Conservation (phyloP, 2,113 vertebrate genomes). For the Sinocyclocheilus anophthalmus region DNA sequence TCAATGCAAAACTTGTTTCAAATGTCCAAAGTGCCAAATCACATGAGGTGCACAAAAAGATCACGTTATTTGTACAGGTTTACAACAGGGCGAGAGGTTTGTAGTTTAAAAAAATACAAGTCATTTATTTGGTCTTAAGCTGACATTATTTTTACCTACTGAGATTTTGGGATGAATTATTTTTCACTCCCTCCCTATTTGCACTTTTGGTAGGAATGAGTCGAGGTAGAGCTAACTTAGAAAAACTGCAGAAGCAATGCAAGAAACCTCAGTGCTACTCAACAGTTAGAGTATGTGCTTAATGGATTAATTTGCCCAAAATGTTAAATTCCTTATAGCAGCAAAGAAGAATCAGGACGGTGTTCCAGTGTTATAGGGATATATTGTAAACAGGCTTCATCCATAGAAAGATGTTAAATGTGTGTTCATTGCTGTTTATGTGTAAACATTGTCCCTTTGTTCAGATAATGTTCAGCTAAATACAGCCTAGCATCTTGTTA, state of each 20-base stretch:
- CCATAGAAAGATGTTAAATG: background rate
- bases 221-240: conserved; percentile 30
- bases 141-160: conserved; percentile 70
- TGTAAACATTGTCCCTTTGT: conserved; percentile 27
- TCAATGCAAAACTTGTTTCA: conserved; percentile 75
- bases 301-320: background rate
- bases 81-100: conserved; percentile 72
- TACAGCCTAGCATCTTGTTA: background rate
- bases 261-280: conserved; percentile 14
- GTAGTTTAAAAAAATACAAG: conserved; percentile 62
- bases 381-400: conserved; percentile 1
- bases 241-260: conserved; percentile 41
- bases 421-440: conserved; percentile 23
- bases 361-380: conserved; percentile 3
- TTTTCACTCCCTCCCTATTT: conserved; percentile 34
- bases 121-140: conserved; percentile 72
- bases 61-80: conserved; percentile 64
- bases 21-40: conserved; percentile 80
- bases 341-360: background rate
- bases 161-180: conserved; percentile 27
- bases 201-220: conserved; percentile 45
- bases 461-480: conserved; percentile 19
- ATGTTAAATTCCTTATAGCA: background rate
- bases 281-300: background rate
- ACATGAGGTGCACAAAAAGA: conserved; percentile 60